Percentiles rank a stretch among this genome's conserved stretches.
Conservation (phyloP, 2,113 vertebrate species). For the Circaetus gallicus region DNA sequence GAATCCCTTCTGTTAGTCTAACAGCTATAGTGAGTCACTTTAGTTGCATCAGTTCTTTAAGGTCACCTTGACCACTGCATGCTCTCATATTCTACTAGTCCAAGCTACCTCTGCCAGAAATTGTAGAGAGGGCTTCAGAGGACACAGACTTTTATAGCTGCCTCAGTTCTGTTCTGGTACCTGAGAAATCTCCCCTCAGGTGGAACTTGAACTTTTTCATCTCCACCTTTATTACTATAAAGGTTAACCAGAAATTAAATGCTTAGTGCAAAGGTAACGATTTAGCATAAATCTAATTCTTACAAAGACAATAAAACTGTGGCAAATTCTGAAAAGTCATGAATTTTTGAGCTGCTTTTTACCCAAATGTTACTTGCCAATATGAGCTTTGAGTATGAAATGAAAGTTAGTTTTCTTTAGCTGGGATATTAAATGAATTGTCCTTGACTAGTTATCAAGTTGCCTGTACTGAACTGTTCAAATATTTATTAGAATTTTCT, state of each 20-base stretch:
- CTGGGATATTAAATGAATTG: background rate
- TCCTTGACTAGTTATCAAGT: background rate
- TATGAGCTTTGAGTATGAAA: background rate
- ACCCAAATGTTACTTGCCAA: background rate
- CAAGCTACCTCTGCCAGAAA: background rate
- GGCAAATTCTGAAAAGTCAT: background rate
- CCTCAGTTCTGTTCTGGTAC: background rate
- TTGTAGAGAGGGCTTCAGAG: background rate
- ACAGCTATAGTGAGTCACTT: background rate
- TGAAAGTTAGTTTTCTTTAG: background rate
- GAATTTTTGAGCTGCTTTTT: background rate
- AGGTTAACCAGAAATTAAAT: background rate
- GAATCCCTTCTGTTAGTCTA: background rate
- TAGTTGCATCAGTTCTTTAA: background rate
- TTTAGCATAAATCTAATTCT: background rate
- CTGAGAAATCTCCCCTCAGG: background rate
- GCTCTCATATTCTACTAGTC: background rate
- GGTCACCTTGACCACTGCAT: background rate
- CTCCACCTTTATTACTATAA: background rate
- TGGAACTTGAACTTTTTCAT: background rate
- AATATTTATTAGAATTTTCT: background rate
- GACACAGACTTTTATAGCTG: background rate
- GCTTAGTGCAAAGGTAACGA: background rate
- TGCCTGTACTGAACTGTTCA: background rate
- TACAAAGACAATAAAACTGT: background rate